Base-by-base conservation (phyloP, 2,888 invertebrate species). In the Halictus ligatus region DNA sequence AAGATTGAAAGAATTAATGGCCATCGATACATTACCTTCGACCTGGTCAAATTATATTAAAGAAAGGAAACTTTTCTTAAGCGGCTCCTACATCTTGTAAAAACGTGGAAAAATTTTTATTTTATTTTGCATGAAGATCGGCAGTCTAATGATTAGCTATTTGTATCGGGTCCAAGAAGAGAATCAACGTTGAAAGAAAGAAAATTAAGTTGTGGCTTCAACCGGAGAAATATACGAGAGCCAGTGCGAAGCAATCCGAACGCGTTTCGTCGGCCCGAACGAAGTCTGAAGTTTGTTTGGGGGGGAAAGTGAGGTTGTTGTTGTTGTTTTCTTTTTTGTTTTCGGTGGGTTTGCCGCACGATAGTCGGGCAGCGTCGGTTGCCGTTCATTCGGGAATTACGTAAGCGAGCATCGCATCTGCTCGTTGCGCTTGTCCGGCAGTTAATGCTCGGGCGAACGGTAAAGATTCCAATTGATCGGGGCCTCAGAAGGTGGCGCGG, bases 381-480 rank as follows among this genome's bases (percentile, higher is more conserved):
- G 78, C 50, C 67, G 80, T 74, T 84, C 78, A 58, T 88, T 89
- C 77, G 60, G 46, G 81, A 90, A 91, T 91, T 88, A 90, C 90
- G 89, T 88, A 91, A 90, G 83, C 83, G 60, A 83, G 78, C 73
- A 75, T 86, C 85, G 84, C 75, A 80, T 80, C 81, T 85, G 71
- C 83, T 89, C 81, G 84, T 87, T 86, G 78, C 76, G 83, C 81
- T 89, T 89, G 88, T 91, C 87, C 76, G 74, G 80, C 76, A 88
- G 83, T 91, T 89, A 85, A 86, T 86, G 82, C 85, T 85, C 84
- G 80, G 67, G 75, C 81, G 82, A 85, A 84, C 83, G 89, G 74
- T 88, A 84, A 85, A 84, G 84, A 86, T 88, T 79, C 75, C 71
- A 85, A 90, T 87, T 88, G 91, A 91, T 89, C 85, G 86, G 75